Percentiles rank a stretch among this genome's conserved stretches.
Conservation (phyloP, 2,888 invertebrate species). For the Oxytorus armatus region DNA sequence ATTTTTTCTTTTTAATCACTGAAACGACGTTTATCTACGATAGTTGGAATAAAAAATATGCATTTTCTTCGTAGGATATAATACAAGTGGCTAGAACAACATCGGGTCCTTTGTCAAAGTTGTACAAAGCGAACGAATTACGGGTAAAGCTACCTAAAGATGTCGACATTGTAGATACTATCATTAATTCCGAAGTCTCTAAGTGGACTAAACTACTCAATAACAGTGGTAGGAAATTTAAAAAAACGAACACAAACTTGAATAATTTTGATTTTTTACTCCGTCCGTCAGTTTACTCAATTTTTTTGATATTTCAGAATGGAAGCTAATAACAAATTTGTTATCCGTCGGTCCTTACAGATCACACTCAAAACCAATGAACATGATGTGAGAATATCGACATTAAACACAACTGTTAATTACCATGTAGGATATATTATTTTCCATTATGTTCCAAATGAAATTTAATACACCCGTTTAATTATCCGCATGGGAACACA, state of each 20-base stretch:
- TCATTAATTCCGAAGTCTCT: neutral
- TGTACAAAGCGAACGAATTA: conserved; percentile 12
- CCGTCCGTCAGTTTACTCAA: too few relatives aligned
- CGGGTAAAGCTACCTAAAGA: neutral
- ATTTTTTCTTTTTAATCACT: neutral
- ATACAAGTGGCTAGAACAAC: conserved; percentile 22
- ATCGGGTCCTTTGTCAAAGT: conserved; percentile 1
- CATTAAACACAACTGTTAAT: too few relatives aligned
- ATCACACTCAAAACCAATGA: conserved; percentile 69
- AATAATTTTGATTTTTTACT: neutral
- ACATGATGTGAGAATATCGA: neutral
- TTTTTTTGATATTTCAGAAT: conserved; percentile 84
- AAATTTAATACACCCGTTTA: conserved; percentile 11
- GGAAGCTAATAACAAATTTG: conserved; percentile 87
- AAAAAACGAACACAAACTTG: neutral
- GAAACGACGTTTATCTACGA: neutral
- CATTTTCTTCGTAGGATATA: conserved; percentile 38
- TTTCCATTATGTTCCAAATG: too few relatives aligned
- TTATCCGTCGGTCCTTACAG: conserved; percentile 88
- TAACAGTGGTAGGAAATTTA: conserved; percentile 26
- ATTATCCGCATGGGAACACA: conserved; percentile 65
- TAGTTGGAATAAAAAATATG: neutral
- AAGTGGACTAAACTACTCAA: conserved; percentile 32
- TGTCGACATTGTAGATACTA: neutral
- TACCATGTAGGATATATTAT: too few relatives aligned